Evolutionary conservation across 2,888 invertebrate genomes (phyloP).

Genomic region (Macrosoma leucophasiata): DNA sequence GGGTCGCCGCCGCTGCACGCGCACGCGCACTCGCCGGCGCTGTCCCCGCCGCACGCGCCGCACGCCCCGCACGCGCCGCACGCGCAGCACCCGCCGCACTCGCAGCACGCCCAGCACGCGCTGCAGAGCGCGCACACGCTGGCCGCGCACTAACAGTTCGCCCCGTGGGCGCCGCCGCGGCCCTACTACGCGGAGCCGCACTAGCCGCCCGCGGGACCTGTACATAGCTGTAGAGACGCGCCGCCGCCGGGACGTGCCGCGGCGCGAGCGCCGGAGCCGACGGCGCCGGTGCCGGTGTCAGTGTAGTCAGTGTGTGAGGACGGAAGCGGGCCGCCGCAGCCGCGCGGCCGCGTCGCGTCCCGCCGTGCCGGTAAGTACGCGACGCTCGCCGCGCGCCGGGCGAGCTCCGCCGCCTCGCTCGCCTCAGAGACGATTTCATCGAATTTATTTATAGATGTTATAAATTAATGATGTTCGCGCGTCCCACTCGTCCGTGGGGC

Average conservation of each 20-base stretch:
- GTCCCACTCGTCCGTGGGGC: conserved; percentile 58
- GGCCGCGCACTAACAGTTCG: conserved; percentile 75
- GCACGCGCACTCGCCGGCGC: conserved; percentile 82
- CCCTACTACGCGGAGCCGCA: conserved; percentile 71
- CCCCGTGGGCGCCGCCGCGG: conserved; percentile 84
- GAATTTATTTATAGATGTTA: conserved; percentile 75
- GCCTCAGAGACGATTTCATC: conserved; percentile 72
- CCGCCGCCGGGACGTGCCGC: conserved; percentile 34
- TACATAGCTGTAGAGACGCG: conserved; percentile 31
- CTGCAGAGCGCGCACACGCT: conserved; percentile 64
- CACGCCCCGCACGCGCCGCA: conserved; percentile 83
- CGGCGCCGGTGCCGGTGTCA: conserved; percentile 23
- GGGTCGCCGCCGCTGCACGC: conserved; percentile 91
- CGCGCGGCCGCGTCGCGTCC: conserved; percentile 47
- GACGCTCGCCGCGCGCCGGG: conserved; percentile 24
- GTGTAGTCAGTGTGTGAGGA: conserved; percentile 35
- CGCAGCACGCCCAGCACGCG: conserved; percentile 73
- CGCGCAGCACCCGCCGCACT: conserved; percentile 78
- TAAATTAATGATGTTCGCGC: conserved; percentile 64
- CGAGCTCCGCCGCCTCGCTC: conserved; percentile 41
- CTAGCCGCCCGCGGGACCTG: conserved; percentile 64
- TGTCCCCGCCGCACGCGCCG: conserved; percentile 82
- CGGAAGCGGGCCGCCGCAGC: conserved; percentile 41
- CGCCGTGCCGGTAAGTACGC: conserved; percentile 30
- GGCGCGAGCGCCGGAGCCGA: conserved; percentile 26